Conservation (phyloP, 2,888 invertebrate genomes). For the Rotaria socialis region DNA sequence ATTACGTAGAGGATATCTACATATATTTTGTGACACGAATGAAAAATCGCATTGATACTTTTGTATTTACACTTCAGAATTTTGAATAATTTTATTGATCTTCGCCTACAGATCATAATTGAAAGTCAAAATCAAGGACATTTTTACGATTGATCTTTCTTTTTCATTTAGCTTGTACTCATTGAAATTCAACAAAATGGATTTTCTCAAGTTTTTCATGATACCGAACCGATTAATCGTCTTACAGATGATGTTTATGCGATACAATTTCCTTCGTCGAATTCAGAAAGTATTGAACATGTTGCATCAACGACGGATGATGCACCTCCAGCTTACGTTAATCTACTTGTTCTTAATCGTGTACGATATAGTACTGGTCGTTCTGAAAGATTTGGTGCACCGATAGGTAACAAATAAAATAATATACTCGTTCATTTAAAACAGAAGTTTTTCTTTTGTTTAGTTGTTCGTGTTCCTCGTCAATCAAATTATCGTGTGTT, state of each 20-base stretch:
- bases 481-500: slow-evolving; percentile 3
- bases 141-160: no score
- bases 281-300: background rate
- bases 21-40: no score
- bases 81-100: no score
- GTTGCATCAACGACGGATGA: background rate
- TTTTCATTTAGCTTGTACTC: background rate
- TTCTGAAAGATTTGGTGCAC: background rate
- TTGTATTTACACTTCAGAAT: no score
- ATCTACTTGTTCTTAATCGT: slow-evolving; percentile 34
- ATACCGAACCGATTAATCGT: background rate
- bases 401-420: background rate
- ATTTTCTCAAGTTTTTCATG: slow-evolving; percentile 18
- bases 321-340: background rate
- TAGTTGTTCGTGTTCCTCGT: slow-evolving; percentile 20
- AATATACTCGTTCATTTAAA: background rate
- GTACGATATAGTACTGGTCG: slow-evolving; percentile 1
- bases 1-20: no score
- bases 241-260: background rate
- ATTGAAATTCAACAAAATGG: slow-evolving; percentile 34
- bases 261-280: slow-evolving; percentile 18
- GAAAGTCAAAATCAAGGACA: no score
- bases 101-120: no score
- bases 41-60: no score
- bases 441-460: background rate